A percentile compares a stretch with the other conserved stretches of the same genome.
phyloP scores from a whole-genome alignment of 2,888 invertebrate species.

The Aleiodes alternator region DNA sequence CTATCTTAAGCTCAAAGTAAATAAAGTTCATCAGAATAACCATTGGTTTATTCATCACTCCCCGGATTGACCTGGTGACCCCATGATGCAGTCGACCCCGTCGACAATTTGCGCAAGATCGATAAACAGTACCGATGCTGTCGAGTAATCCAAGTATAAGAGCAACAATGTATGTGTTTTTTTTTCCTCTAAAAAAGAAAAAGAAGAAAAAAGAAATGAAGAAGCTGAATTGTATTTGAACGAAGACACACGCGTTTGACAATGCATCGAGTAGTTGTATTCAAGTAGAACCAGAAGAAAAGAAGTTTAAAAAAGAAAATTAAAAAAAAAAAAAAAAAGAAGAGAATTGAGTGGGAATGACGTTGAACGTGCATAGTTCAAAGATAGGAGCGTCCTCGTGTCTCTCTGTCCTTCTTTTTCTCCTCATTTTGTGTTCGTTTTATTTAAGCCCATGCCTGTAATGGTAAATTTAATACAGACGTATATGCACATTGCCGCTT shows the following conservation, averaged over 20 bases:
- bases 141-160: conserved; percentile 30
- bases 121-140: conserved; percentile 20
- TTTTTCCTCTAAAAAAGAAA: background rate
- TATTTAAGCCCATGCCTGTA: conserved; percentile 15
- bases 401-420: conserved; percentile 3
- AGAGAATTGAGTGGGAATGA: conserved; percentile 7
- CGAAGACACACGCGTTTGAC: conserved; percentile 6
- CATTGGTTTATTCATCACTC: conserved; percentile 28
- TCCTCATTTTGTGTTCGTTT: background rate
- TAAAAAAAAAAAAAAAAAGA: background rate
- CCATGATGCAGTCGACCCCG: conserved; percentile 29
- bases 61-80: conserved; percentile 39
- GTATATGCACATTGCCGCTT: background rate
- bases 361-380: conserved; percentile 57
- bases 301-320: background rate
- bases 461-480: conserved; percentile 30
- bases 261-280: conserved; percentile 12
- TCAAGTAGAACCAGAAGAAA: background rate
- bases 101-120: conserved; percentile 34
- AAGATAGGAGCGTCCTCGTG: conserved; percentile 56
- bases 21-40: background rate
- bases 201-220: background rate
- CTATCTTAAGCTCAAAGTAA: background rate
- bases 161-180: conserved; percentile 5
- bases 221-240: conserved; percentile 2